phyloP scores from a whole-genome alignment of 1,140 invertebrate species.

The Heliconius melpomene region DNA sequence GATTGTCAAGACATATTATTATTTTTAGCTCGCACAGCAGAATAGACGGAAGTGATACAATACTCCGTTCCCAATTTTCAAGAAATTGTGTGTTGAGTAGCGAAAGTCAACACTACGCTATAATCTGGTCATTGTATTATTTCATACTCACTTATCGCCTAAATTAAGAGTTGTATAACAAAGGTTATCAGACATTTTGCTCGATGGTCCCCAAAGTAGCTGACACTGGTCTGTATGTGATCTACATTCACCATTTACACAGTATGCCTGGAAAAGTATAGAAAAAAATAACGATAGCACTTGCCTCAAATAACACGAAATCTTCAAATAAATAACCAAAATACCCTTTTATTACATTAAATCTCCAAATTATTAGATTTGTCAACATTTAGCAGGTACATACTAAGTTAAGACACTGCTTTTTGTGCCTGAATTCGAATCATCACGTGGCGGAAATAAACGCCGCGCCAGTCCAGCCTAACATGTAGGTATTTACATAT shows the following conservation, averaged over 20 bases:
- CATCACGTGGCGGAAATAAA: background rate
- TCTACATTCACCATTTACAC: slow-evolving; percentile 4
- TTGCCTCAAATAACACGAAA: background rate
- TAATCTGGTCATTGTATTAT: too few species aligned
- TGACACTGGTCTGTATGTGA: background rate
- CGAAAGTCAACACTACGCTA: background rate
- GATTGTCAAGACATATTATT: too few species aligned
- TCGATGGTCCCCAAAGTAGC: background rate
- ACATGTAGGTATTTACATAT: too few species aligned
- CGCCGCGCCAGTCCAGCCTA: background rate
- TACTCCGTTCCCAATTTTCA: background rate
- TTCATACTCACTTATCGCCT: slow-evolving; percentile 2
- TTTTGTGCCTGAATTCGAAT: background rate
- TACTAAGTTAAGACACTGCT: background rate
- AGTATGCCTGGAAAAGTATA: background rate
- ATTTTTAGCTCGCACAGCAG: too few species aligned
- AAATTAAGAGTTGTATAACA: background rate
- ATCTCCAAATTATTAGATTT: too few species aligned
- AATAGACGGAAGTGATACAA: background rate
- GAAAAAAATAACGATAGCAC: too few species aligned
- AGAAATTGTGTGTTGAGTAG: background rate
- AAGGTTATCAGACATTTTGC: background rate
- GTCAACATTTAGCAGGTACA: too few species aligned
- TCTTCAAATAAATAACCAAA: too few species aligned
- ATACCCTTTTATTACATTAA: too few species aligned